A percentile compares a stretch with the other conserved stretches of the same genome.
These are phyloP conservation scores for Patella depressa DNA, from an alignment of 2,888 invertebrate species.

Conservation along the genomic window DNA sequence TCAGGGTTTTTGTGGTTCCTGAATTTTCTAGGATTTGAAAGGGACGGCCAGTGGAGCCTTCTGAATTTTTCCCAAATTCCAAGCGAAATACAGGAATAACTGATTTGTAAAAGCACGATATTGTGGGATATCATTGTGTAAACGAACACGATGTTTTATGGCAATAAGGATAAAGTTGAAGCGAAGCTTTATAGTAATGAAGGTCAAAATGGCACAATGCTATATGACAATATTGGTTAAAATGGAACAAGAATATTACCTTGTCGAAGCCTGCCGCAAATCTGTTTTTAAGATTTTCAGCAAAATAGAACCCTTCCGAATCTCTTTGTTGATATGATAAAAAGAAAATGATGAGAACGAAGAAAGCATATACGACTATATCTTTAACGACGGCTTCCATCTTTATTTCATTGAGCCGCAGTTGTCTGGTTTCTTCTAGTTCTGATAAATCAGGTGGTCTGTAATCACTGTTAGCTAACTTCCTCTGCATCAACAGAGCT, in stretches of 20 bases:
- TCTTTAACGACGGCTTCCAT: conserved; percentile 69
- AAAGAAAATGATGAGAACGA: conserved; percentile 69
- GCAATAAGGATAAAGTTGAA: too few relatives aligned
- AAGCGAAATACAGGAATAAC: too few relatives aligned
- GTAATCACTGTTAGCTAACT: conserved; percentile 56
- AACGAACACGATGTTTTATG: too few relatives aligned
- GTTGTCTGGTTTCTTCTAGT: conserved; percentile 57
- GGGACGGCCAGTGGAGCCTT: too few relatives aligned
- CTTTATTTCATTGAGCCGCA: conserved; percentile 65
- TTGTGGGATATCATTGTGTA: too few relatives aligned
- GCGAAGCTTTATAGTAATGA: too few relatives aligned
- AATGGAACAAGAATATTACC: conserved; percentile 32
- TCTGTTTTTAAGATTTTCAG: conserved; percentile 58
- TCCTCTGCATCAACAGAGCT: conserved; percentile 63
- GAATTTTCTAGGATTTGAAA: too few relatives aligned
- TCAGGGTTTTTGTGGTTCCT: neutral
- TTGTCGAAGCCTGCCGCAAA: conserved; percentile 55
- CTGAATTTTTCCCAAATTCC: too few relatives aligned
- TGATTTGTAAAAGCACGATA: too few relatives aligned
- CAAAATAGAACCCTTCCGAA: conserved; percentile 56
- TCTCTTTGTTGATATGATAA: conserved; percentile 69
- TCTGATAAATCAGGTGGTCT: conserved; percentile 63
- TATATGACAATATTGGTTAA: too few relatives aligned
- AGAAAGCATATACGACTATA: conserved; percentile 65
- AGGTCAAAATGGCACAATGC: too few relatives aligned